Percentiles rank a stretch among this genome's conserved stretches.
Conservation (phyloP, 92 coral and sea anemone species). For the Metridium senile region DNA sequence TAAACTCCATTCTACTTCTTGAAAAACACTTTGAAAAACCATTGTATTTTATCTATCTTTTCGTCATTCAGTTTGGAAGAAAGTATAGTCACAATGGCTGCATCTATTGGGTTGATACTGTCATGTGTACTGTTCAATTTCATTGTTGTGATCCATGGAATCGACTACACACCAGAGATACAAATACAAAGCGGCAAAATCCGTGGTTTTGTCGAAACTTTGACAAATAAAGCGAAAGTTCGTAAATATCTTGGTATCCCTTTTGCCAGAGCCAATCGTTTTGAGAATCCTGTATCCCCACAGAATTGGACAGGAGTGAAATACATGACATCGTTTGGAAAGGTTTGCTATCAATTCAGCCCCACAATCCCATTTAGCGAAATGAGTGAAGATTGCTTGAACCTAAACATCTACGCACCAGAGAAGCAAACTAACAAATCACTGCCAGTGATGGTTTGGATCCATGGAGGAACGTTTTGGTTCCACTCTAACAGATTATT, state of each 20-base stretch:
- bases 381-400: constrained; percentile 29
- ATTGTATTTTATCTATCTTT: too few species aligned
- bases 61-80: too few species aligned
- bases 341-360: constrained; percentile 9
- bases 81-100: neutral
- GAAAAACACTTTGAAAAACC: too few species aligned
- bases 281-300: constrained; percentile 27
- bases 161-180: neutral
- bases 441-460: constrained; percentile 42
- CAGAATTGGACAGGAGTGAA: constrained; percentile 2
- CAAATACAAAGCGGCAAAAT: neutral
- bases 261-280: constrained; percentile 21
- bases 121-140: neutral
- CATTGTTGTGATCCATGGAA: neutral
- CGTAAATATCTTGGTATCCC: constrained; percentile 17
- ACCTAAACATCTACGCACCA: constrained; percentile 36
- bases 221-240: neutral
- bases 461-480: constrained; percentile 25
- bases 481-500: constrained; percentile 3
- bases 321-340: constrained; percentile 6
- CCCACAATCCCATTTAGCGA: neutral
- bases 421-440: neutral
- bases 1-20: too few species aligned
- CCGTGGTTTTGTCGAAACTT: neutral
- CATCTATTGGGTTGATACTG: neutral